These are phyloP conservation scores for Camponotus pennsylvanicus DNA, from an alignment of 1,140 invertebrate genomes.

Conservation along the genomic window DNA sequence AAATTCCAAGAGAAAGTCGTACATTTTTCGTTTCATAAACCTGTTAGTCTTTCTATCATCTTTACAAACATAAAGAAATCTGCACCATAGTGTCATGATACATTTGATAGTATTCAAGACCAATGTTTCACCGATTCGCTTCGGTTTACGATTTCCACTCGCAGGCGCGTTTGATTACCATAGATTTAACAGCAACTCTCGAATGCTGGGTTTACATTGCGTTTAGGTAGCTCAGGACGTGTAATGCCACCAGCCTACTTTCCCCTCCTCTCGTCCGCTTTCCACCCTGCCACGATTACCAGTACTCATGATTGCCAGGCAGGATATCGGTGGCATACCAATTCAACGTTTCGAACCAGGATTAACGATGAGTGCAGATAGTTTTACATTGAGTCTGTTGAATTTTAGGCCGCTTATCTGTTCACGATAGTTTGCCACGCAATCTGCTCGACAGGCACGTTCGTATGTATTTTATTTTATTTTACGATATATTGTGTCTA, in stretches of 20 bases:
- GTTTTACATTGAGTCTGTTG: slow-evolving; percentile 36
- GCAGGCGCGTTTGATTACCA: slow-evolving; percentile 70
- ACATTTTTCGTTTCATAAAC: background rate
- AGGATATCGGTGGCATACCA: slow-evolving; percentile 47
- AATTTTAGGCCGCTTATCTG: slow-evolving; percentile 12
- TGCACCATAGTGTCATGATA: background rate
- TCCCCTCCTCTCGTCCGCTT: background rate
- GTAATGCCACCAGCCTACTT: slow-evolving; percentile 31
- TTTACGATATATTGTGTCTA: slow-evolving; percentile 2
- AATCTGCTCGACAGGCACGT: slow-evolving; percentile 14
- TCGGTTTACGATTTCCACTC: background rate
- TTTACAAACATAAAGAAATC: background rate
- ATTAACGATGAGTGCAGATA: slow-evolving; percentile 43
- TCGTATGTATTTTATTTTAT: background rate
- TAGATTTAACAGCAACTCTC: slow-evolving; percentile 71
- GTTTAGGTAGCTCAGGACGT: slow-evolving; percentile 60
- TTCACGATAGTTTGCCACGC: slow-evolving; percentile 22
- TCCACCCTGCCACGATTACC: background rate
- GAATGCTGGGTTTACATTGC: slow-evolving; percentile 56
- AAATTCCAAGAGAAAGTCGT: no score
- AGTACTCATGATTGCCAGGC: slow-evolving; percentile 9
- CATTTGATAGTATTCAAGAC: slow-evolving; percentile 40
- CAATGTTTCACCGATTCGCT: slow-evolving; percentile 61
- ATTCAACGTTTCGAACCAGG: slow-evolving; percentile 56
- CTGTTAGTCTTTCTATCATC: background rate